These are phyloP conservation scores for Temnothorax ravouxi DNA, from an alignment of 2,888 invertebrate species.

Conservation along the genomic window DNA sequence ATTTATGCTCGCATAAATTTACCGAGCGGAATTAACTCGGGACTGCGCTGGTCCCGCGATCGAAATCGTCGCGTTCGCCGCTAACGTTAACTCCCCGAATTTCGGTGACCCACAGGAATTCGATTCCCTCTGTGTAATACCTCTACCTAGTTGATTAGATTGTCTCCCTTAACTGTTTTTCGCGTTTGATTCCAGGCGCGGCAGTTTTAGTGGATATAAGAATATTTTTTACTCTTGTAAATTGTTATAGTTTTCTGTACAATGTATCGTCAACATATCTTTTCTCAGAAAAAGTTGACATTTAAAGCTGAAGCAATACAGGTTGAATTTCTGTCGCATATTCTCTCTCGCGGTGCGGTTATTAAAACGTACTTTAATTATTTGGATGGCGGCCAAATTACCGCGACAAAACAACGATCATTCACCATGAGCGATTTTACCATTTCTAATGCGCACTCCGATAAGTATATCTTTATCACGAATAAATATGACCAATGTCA, in stretches of 20 bases:
- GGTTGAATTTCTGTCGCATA: neutral
- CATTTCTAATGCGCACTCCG: neutral
- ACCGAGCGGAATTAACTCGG: neutral
- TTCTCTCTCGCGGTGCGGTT: neutral
- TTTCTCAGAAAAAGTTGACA: neutral
- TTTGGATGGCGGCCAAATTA: conserved; percentile 12
- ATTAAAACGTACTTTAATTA: conserved; percentile 1
- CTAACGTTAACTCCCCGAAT: conserved; percentile 32
- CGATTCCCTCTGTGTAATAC: neutral
- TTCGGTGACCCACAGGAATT: conserved; percentile 3
- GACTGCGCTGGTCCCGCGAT: neutral
- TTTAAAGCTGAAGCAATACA: neutral
- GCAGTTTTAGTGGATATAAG: neutral
- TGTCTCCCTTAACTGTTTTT: neutral
- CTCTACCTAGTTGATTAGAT: neutral
- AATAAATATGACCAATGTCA: neutral
- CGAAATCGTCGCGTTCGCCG: neutral
- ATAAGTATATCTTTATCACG: neutral
- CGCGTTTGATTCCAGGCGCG: neutral
- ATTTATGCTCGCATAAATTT: conserved; percentile 58
- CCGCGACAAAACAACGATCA: neutral
- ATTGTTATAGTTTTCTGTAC: neutral
- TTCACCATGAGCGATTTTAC: neutral
- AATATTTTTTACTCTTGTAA: neutral
- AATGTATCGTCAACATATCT: neutral